Percentiles rank a stretch among this genome's conserved stretches.
phyloP scores from a whole-genome alignment of 1,140 invertebrate species.

The Pachyrhynchus sulphureomaculatus region DNA sequence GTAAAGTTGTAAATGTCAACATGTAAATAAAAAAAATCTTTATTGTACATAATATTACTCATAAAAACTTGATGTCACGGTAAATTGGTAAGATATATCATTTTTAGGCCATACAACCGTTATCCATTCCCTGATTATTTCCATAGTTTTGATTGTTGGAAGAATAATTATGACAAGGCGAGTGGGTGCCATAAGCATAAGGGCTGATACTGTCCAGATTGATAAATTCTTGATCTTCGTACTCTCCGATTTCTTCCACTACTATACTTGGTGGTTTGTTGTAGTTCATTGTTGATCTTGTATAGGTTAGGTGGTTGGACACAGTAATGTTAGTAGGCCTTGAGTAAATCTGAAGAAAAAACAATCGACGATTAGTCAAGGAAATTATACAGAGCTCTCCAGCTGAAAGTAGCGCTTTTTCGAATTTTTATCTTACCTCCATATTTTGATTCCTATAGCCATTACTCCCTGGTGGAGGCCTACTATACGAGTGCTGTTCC shows the following conservation, averaged over 20 bases:
- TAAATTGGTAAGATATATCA: too few species aligned
- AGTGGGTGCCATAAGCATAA: conserved; percentile 29
- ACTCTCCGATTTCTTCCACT: conserved; percentile 44
- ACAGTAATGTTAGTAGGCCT: conserved; percentile 34
- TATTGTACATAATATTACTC: neutral
- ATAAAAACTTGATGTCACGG: too few species aligned
- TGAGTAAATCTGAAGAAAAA: conserved; percentile 29
- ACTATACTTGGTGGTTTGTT: conserved; percentile 45
- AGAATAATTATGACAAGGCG: conserved; percentile 46
- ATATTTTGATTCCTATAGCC: conserved; percentile 34
- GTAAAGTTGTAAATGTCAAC: too few species aligned
- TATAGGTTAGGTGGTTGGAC: conserved; percentile 33
- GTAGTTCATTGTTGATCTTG: conserved; percentile 28
- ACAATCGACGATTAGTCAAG: neutral
- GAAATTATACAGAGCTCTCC: neutral
- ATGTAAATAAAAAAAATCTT: conserved; percentile 5
- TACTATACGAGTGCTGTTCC: conserved; percentile 48
- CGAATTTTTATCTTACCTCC: conserved; percentile 14
- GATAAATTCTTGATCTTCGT: conserved; percentile 42
- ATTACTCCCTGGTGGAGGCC: conserved; percentile 35
- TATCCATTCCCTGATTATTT: conserved; percentile 41
- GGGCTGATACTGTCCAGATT: conserved; percentile 42
- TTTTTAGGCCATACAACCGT: conserved; percentile 49
- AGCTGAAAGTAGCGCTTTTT: neutral
- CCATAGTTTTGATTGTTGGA: conserved; percentile 39